Evolutionary conservation across 2,113 vertebrate genomes (phyloP), one percentile per base, ranked within the genome.

Genomic region (Clupea harengus): DNA sequence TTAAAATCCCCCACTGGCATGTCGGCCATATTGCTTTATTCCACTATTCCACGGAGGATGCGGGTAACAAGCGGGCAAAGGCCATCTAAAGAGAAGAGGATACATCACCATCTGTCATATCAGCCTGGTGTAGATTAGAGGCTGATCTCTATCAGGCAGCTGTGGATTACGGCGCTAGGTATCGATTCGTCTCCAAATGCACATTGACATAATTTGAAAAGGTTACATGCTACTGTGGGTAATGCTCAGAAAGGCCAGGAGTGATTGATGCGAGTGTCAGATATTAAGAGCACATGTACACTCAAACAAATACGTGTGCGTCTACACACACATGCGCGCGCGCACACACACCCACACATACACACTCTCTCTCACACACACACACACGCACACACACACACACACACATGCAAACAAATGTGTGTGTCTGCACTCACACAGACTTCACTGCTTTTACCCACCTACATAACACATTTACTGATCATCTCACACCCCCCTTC

Each of bases 101-200:
- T 90, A 82, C 86, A 90, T 90, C 84, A 86, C 88, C 86, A 90
- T 88, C 85, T 87, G 83, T 75, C 87, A 83, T 88, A 89, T 90
- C 83, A 88, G 83, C 87, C 83, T 84, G 64, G 45, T 60, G 32
- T 47, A 87, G 86, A 88, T 88, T 88, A 84, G 81, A 64, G 44
- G 15, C 44, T 46, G 45, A 81, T 84, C 81, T 60, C 46, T 87
- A 87, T 87, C 85, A 83, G 45, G 87, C 87, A 82, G 85, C 86
- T 87, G 85, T 64, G 49, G 54, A 82, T 72, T 83, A 88, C 87
- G 86, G 87, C 85, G 86, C 52, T 22, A 84, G 86, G 25, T 84
- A 89, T 87, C 80, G 90, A 91, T 91, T 85, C 78, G 47, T 67
- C 85, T 64, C 82, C 84, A 91, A 86, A 91, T 89, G 86, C 46